Percentiles rank a stretch among this genome's conserved stretches.
Conservation (phyloP, 2,888 invertebrate genomes). For the Blomia tropicalis region DNA sequence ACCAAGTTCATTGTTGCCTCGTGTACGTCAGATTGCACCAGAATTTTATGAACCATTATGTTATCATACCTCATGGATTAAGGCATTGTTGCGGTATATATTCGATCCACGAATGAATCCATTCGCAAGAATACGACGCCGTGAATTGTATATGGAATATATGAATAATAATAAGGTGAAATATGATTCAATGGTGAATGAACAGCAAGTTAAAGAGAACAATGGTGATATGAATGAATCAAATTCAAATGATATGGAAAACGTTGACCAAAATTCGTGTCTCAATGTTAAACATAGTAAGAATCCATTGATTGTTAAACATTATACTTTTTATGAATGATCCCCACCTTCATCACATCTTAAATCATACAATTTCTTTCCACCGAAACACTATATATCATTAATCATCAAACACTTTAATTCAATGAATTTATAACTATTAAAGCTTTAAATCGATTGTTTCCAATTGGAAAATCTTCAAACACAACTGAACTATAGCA, state of each 20-base stretch:
- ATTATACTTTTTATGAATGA: slow-evolving; percentile 15
- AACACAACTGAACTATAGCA: no score
- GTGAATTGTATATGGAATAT: slow-evolving; percentile 2
- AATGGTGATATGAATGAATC: neutral
- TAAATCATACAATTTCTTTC: no score
- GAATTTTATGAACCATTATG: slow-evolving; percentile 85
- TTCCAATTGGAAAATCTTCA: no score
- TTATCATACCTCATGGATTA: slow-evolving; percentile 80
- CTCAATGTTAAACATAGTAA: neutral
- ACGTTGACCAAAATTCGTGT: neutral
- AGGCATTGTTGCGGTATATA: slow-evolving; percentile 82
- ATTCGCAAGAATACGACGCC: slow-evolving; percentile 71
- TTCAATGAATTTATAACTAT: no score
- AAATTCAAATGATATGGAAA: neutral
- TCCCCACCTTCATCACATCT: no score
- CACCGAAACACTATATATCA: no score
- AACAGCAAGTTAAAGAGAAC: neutral
- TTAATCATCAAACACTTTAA: no score
- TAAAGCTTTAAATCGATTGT: no score
- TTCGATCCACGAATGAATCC: slow-evolving; percentile 90
- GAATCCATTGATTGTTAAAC: neutral
- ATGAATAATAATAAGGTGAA: neutral
- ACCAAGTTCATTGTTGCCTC: slow-evolving; percentile 75
- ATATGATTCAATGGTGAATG: neutral
- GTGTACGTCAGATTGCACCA: slow-evolving; percentile 47